Conservation (phyloP, 2,888 invertebrate species). For the Miltochrista miniata region DNA sequence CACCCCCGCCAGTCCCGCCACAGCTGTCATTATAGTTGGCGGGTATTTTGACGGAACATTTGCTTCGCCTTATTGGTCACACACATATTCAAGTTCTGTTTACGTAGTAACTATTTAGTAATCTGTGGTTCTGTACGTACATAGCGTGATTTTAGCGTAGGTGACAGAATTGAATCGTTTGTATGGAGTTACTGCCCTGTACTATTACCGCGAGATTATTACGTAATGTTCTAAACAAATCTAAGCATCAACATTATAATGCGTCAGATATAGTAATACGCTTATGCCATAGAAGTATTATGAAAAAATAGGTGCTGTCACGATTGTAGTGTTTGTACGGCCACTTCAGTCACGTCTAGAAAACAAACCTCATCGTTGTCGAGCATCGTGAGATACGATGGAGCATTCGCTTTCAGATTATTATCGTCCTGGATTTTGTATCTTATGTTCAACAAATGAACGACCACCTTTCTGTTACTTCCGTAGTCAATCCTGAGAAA, state of each 20-base stretch:
- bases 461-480: neutral
- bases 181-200: too few relatives aligned
- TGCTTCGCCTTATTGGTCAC: too few relatives aligned
- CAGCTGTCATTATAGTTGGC: too few relatives aligned
- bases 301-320: conserved; percentile 11
- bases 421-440: conserved; percentile 4
- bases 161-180: too few relatives aligned
- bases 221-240: conserved; percentile 16
- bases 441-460: conserved; percentile 1
- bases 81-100: too few relatives aligned
- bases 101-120: too few relatives aligned
- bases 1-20: too few relatives aligned
- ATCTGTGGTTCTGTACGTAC: too few relatives aligned
- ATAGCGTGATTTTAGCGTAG: too few relatives aligned
- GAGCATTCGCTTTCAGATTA: conserved; percentile 9
- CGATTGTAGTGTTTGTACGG: neutral
- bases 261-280: neutral
- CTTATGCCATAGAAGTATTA: conserved; percentile 1
- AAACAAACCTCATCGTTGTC: conserved; percentile 4
- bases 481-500: too few relatives aligned
- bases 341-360: conserved; percentile 5
- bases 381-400: conserved; percentile 11
- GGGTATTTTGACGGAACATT: too few relatives aligned
- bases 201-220: conserved; percentile 5
- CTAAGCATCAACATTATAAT: conserved; percentile 1